Base-by-base conservation (phyloP, 2,888 invertebrate genomes). In the Hemistola chrysoprasaria region DNA sequence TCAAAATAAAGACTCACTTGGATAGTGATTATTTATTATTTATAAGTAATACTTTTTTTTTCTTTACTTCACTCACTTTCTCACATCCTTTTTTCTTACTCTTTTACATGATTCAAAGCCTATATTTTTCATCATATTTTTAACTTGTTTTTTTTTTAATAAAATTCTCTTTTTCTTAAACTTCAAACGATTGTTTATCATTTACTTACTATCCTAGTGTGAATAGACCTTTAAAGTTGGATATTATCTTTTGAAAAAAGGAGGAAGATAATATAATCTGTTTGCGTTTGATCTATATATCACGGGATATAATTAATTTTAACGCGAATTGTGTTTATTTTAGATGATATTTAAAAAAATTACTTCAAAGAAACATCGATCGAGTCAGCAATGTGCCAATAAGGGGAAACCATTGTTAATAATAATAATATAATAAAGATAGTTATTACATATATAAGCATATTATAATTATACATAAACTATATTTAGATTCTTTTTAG, bases 361-460 rank as follows among this genome's bases (percentile, higher is more conserved):
- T 67, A 64, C 61, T 72, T 68, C 65, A 67, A 62, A 64, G 64
- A 65, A 67, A 54, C n/a, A 55, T 40, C 62, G 56, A 56, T 60
- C 47, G 55, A 82, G 82, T 83, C 84, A 81, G 67, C 65, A 62
- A 73, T 66, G 85, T 86, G 86, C 86, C 86, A 86, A 86, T 78
- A 78, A 65, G 59, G 31, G 62, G 69, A 71, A 76, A 73, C 70
- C 69, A 71, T 80, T 82, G 78, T 85, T 82, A 64, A 58, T 62
- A 59, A 62, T 66, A 71, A 72, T 70, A 68, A 69, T 56, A 44
- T 57, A 60, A 64, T 56, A 53, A 60, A 59, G 57, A 71, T 78
- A 83, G 85, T 85, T 86, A 73, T 74, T 86, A 85, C 81, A 84
- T 86, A 63, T 76, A 84, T 86, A 85, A 83, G 80, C 56, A 54